phyloP scores from a whole-genome alignment of 2,113 vertebrate genomes.

The Craseonycteris thonglongyai region DNA sequence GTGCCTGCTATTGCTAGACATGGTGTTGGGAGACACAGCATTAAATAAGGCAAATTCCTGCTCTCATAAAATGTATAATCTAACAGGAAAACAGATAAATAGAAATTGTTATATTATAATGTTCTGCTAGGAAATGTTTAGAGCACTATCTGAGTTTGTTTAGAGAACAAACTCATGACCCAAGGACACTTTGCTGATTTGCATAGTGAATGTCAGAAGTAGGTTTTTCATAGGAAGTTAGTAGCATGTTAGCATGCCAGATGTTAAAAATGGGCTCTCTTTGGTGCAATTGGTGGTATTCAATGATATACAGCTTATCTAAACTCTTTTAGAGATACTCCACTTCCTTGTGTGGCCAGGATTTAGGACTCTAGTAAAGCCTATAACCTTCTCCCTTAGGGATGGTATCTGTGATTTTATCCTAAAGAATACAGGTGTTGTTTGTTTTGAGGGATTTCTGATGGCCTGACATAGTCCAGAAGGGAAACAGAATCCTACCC shows the following conservation, averaged over 20 bases:
- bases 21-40: neutral
- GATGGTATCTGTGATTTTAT: neutral
- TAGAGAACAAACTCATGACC: neutral
- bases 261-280: neutral
- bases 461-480: neutral
- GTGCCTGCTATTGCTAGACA: neutral
- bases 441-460: neutral
- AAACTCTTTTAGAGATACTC: neutral
- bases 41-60: neutral
- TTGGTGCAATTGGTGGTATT: neutral
- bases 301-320: neutral
- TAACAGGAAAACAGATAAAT: neutral
- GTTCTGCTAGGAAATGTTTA: neutral
- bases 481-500: neutral
- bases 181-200: neutral
- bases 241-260: neutral
- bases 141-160: rapidly evolving
- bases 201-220: neutral
- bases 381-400: neutral
- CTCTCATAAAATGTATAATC: neutral
- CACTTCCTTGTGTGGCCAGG: neutral
- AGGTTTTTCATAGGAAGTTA: neutral
- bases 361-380: neutral
- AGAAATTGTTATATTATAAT: neutral
- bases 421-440: neutral